These are phyloP conservation scores for Triplophysa yarkandensis DNA, from an alignment of 2,797 vertebrate species.

Conservation along the genomic window DNA sequence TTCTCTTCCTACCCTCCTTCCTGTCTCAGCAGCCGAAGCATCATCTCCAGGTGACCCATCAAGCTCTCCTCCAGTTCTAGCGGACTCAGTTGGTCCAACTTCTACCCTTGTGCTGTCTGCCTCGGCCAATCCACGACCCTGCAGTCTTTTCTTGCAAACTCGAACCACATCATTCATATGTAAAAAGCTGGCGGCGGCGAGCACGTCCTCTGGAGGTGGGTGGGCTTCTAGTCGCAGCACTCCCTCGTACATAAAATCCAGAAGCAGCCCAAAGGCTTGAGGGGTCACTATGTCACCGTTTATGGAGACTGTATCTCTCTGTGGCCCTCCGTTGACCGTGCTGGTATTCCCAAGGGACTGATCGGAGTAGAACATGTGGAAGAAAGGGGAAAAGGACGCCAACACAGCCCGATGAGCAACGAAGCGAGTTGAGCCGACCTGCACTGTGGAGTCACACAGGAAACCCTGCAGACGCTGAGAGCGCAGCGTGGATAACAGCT, in stretches of 20 bases:
- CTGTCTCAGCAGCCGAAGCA: neutral
- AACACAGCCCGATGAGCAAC: conserved; percentile 89
- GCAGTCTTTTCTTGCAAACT: conserved; percentile 88
- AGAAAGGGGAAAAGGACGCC: conserved; percentile 92
- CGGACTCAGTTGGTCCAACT: conserved; percentile 61
- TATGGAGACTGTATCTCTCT: conserved; percentile 78
- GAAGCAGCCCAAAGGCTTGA: conserved; percentile 85
- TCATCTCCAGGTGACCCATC: conserved; percentile 6
- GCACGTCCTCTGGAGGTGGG: conserved; percentile 87
- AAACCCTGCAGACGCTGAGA: conserved; percentile 91
- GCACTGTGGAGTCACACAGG: conserved; percentile 91
- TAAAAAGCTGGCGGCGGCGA: conserved; percentile 93
- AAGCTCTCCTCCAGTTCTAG: conserved; percentile 24
- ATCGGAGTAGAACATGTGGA: conserved; percentile 94
- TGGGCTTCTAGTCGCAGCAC: conserved; percentile 80
- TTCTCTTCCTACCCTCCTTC: conserved; percentile 37
- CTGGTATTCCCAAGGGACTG: conserved; percentile 71
- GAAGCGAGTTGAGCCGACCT: conserved; percentile 86
- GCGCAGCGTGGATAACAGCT: conserved; percentile 85
- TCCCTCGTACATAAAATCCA: conserved; percentile 95
- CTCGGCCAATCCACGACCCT: conserved; percentile 85
- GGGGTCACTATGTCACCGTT: conserved; percentile 93
- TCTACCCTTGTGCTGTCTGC: conserved; percentile 93
- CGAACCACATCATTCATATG: conserved; percentile 97
- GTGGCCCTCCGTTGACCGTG: conserved; percentile 54